Evolutionary conservation across 2,888 invertebrate species (phyloP).

Genomic region (Brachynemurus nebulosus): DNA sequence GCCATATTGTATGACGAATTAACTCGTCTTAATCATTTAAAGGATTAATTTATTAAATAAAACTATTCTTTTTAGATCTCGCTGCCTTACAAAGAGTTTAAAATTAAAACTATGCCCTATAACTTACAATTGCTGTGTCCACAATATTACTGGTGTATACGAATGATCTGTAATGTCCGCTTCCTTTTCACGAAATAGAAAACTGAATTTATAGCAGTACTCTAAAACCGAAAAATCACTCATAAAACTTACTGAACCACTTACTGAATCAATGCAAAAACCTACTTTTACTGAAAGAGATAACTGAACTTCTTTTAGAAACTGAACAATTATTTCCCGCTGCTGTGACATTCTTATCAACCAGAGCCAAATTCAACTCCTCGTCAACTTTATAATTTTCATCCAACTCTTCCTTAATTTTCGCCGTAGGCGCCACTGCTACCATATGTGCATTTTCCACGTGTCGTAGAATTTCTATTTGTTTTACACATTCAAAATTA

Average conservation of each 20-base stretch:
- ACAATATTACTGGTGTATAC: conserved; percentile 20
- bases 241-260: no score
- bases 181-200: conserved; percentile 8
- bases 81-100: no score
- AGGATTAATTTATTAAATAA: no score
- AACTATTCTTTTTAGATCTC: no score
- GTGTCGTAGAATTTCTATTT: conserved; percentile 12
- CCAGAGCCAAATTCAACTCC: not conserved
- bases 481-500: conserved; percentile 9
- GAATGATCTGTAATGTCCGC: conserved; percentile 3
- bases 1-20: no score
- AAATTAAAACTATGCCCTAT: no score
- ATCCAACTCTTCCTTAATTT: conserved; percentile 9
- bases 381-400: conserved; percentile 10
- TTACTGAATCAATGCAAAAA: not conserved
- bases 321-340: not conserved
- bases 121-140: conserved; percentile 27
- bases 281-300: not conserved
- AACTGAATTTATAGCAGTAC: conserved; percentile 8
- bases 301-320: not conserved
- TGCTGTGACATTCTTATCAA: conserved; percentile 13
- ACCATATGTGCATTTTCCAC: conserved; percentile 14
- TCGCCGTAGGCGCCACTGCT: conserved; percentile 9
- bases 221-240: conserved; percentile 5
- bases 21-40: no score